Evolutionary conservation across 2,113 vertebrate species (phyloP).

Genomic region (Conger conger): DNA sequence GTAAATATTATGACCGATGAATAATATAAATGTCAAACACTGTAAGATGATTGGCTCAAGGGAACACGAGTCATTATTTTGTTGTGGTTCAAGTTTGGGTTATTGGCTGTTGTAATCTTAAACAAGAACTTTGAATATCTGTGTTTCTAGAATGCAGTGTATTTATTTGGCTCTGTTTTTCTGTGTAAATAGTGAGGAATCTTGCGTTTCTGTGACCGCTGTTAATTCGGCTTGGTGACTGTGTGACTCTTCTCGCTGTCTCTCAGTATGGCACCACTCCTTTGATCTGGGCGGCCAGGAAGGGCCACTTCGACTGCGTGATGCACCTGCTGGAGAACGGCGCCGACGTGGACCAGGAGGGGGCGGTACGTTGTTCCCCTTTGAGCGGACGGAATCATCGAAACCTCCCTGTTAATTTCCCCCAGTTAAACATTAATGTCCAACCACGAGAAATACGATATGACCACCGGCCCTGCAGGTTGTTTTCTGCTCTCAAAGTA

Average conservation of each 20-base stretch:
- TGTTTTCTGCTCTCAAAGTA: not conserved
- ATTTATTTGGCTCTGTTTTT: no score
- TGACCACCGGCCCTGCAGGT: not conserved
- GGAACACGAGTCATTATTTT: no score
- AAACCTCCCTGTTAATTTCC: not conserved
- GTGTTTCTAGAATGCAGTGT: no score
- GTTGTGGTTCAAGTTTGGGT: no score
- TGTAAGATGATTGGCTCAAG: no score
- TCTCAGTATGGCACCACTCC: constrained; percentile 92
- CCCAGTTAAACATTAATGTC: not conserved
- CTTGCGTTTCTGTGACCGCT: no score
- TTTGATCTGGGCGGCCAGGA: constrained; percentile 93
- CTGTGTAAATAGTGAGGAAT: no score
- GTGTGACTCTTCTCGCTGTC: not conserved
- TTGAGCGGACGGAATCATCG: not conserved
- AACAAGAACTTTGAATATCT: no score
- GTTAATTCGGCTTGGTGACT: not conserved
- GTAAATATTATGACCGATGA: no score
- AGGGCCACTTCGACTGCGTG: constrained; percentile 90
- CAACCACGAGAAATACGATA: not conserved
- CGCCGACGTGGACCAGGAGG: constrained; percentile 96
- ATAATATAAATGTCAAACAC: no score
- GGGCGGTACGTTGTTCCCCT: constrained; percentile 76
- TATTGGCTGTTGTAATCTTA: no score
- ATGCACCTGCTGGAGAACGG: constrained; percentile 89